These are phyloP conservation scores for Apotomis turbidana DNA, from an alignment of 2,888 invertebrate species.

Conservation along the genomic window DNA sequence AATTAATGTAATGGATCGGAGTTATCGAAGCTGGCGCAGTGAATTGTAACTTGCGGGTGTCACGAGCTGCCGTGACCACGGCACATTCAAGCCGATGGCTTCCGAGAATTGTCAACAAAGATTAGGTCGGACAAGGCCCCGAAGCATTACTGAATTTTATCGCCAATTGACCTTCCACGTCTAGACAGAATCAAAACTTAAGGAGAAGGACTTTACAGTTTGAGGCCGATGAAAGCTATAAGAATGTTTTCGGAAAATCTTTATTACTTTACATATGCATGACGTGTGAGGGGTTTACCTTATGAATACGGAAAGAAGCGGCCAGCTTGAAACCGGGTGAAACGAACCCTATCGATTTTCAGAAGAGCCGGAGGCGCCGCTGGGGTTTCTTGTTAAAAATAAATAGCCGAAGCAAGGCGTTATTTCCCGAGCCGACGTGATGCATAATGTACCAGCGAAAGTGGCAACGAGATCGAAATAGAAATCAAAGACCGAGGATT, in stretches of 20 bases:
- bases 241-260: conserved; percentile 10
- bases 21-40: conserved; percentile 29
- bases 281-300: conserved; percentile 32
- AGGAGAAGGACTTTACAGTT: not conserved
- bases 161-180: conserved; percentile 27
- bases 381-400: conserved; percentile 53
- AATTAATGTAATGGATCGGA: conserved; percentile 36
- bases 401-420: conserved; percentile 50
- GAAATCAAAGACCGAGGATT: conserved; percentile 24
- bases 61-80: conserved; percentile 39
- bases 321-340: conserved; percentile 39
- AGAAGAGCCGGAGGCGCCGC: conserved; percentile 41
- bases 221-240: not conserved
- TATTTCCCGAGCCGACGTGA: conserved; percentile 45
- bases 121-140: conserved; percentile 40
- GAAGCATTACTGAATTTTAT: conserved; percentile 31
- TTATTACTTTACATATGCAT: conserved; percentile 26
- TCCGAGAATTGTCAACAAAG: conserved; percentile 43
- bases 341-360: conserved; percentile 62
- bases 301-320: conserved; percentile 39
- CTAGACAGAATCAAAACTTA: conserved; percentile 27
- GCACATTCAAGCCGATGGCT: conserved; percentile 41
- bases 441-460: conserved; percentile 42
- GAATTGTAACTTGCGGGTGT: conserved; percentile 28
- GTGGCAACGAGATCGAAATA: conserved; percentile 21